phyloP scores from a whole-genome alignment of 2,797 vertebrate species.

The Myiothlypis chrysogaster region DNA sequence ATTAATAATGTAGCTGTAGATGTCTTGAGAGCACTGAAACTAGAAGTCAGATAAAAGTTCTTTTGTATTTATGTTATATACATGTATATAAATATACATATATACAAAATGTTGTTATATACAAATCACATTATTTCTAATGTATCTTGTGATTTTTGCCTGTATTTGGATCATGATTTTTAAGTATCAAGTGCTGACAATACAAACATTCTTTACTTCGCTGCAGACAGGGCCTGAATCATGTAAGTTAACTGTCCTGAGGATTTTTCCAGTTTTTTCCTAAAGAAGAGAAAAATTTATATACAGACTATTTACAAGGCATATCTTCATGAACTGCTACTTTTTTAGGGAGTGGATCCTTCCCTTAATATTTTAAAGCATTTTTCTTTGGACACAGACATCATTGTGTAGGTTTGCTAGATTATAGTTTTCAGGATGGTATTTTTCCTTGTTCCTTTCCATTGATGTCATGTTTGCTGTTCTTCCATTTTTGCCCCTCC shows the following conservation, averaged over 20 bases:
- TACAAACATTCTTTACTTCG: not conserved
- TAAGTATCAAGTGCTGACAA: not conserved
- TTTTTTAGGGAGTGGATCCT: not conserved
- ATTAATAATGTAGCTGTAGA: not conserved
- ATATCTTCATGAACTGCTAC: not conserved
- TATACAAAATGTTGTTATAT: not conserved
- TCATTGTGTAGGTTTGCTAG: not conserved
- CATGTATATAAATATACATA: slow-evolving; percentile 5
- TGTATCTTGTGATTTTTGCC: not conserved
- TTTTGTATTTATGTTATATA: slow-evolving; percentile 8
- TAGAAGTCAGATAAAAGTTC: not conserved
- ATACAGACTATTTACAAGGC: not conserved
- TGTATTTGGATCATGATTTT: not conserved
- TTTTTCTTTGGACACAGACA: not conserved
- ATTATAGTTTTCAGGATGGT: not conserved
- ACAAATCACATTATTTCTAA: not conserved
- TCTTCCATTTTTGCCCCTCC: not conserved
- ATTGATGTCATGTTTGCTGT: not conserved
- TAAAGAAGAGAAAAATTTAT: not conserved
- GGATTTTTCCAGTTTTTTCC: not conserved
- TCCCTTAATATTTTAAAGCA: not conserved
- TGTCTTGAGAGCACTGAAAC: not conserved
- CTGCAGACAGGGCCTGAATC: not conserved
- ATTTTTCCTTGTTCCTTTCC: not conserved
- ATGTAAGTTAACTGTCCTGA: not conserved